A percentile compares a stretch with the other conserved stretches of the same genome.
Evolutionary conservation across 2,113 vertebrate species (phyloP).

Genomic region (Mirza zaza): DNA sequence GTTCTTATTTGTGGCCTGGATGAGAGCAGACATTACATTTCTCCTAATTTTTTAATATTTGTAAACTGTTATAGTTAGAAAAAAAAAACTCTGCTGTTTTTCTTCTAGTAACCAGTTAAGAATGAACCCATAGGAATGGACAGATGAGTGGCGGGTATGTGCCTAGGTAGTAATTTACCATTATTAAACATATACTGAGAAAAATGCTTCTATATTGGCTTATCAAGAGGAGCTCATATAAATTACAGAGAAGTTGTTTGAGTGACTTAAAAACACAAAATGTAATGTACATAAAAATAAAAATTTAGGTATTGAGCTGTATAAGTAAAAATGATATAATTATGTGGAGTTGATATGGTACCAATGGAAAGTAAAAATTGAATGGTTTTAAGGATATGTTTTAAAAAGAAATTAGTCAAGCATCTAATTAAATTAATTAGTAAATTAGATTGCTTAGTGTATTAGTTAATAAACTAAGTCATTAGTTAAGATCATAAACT

Average conservation of each 20-base stretch:
- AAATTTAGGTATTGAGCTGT: not conserved
- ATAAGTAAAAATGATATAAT: not conserved
- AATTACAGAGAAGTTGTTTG: not conserved
- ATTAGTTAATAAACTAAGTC: too few relatives aligned
- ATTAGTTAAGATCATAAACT: not conserved
- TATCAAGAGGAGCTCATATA: not conserved
- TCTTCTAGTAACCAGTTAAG: not conserved
- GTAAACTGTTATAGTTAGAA: not conserved
- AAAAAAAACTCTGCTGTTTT: not conserved
- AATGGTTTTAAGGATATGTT: not conserved
- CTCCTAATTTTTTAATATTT: not conserved
- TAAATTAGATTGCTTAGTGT: too few relatives aligned
- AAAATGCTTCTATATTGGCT: not conserved
- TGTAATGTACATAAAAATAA: not conserved
- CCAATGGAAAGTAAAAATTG: not conserved
- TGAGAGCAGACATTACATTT: not conserved
- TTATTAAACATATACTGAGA: not conserved
- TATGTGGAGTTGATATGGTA: not conserved
- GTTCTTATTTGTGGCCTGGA: not conserved
- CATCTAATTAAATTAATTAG: too few relatives aligned
- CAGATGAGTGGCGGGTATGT: not conserved
- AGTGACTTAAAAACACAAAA: not conserved
- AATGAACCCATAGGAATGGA: not conserved
- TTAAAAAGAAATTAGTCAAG: not conserved
- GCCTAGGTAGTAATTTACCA: not conserved